phyloP scores from a whole-genome alignment of 2,797 vertebrate genomes.

The Phoxinus dragarum region DNA sequence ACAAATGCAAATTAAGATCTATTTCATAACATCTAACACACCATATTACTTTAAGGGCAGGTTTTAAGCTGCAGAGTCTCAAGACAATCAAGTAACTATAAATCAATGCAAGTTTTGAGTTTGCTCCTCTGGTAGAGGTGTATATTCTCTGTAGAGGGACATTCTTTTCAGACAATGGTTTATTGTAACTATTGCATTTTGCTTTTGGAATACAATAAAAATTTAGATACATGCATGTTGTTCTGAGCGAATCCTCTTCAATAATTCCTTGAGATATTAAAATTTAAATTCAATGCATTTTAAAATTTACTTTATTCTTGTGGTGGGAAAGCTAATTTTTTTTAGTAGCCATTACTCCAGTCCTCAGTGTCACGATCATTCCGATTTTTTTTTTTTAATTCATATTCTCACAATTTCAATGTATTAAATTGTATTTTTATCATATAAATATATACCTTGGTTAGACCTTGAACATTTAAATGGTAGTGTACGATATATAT shows the following conservation, averaged over 20 bases:
- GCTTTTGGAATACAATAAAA: conserved; percentile 8
- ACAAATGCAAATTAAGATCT: background rate
- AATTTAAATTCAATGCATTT: too few species aligned
- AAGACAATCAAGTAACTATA: background rate
- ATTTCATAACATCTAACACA: background rate
- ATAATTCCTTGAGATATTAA: too few species aligned
- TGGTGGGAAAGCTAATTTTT: too few species aligned
- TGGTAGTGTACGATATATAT: background rate
- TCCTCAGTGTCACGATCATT: too few species aligned
- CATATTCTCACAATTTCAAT: background rate
- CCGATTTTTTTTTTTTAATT: too few species aligned
- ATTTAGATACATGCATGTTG: background rate
- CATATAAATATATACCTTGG: background rate
- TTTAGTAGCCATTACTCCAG: too few species aligned
- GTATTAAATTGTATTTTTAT: background rate
- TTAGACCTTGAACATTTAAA: background rate
- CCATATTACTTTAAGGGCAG: background rate
- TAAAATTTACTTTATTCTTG: too few species aligned
- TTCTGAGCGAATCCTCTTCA: too few species aligned
- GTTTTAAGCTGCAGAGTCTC: background rate
- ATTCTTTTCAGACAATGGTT: background rate
- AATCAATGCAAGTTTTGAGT: background rate
- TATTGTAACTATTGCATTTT: background rate
- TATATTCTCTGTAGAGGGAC: background rate
- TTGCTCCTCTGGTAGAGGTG: background rate